Conservation (phyloP, 2,797 vertebrate species). For the Discoglossus pictus region DNA sequence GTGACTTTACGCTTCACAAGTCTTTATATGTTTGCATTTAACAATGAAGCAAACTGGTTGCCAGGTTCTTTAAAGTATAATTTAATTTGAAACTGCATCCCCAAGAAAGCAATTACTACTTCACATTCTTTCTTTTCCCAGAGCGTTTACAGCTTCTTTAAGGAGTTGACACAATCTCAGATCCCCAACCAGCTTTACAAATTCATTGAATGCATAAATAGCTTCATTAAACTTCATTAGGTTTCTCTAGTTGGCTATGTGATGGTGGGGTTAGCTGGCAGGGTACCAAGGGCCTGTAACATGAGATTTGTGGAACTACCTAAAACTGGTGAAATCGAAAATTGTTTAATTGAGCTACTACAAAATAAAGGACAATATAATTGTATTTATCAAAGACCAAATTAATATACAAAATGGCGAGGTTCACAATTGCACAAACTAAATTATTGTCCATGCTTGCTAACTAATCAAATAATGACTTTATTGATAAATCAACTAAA, state of each 20-base stretch:
- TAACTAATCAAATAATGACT: too few species aligned
- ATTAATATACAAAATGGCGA: too few species aligned
- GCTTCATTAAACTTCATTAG: neutral
- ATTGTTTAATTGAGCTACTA: too few species aligned
- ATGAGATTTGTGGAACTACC: too few species aligned
- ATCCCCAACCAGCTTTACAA: slow-evolving; percentile 1
- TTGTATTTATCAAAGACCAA: too few species aligned
- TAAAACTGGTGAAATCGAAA: too few species aligned
- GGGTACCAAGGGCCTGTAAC: too few species aligned
- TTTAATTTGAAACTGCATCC: slow-evolving; percentile 28
- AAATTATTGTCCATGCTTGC: too few species aligned
- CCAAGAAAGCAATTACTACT: slow-evolving; percentile 35
- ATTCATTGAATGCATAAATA: slow-evolving; percentile 4
- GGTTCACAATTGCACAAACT: too few species aligned
- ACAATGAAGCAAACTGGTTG: neutral
- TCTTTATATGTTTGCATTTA: slow-evolving; percentile 7
- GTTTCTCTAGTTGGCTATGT: neutral
- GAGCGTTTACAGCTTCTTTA: slow-evolving; percentile 15
- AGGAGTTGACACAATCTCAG: slow-evolving; percentile 7
- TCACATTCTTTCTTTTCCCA: slow-evolving; percentile 26
- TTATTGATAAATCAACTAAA: too few species aligned
- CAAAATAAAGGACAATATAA: too few species aligned
- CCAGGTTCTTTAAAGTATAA: slow-evolving; percentile 15
- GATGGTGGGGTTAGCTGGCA: too few species aligned
- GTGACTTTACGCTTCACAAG: neutral